phyloP scores from a whole-genome alignment of 2,888 invertebrate genomes.

The Pollenia amentaria region DNA sequence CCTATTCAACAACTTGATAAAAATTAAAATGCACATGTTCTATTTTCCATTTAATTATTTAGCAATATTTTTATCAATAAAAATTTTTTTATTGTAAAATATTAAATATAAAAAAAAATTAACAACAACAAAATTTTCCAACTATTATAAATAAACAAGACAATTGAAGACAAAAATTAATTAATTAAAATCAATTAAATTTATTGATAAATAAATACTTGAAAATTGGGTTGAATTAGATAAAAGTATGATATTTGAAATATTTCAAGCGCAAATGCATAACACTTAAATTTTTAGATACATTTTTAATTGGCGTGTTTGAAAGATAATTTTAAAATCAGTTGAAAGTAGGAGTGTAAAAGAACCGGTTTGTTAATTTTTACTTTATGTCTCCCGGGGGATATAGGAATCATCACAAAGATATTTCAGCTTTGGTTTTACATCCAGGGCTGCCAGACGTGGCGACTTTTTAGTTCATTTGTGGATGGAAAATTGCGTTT shows the following conservation, averaged over 20 bases:
- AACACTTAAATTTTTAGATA: not conserved
- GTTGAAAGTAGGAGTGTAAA: too few species aligned
- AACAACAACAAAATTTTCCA: not conserved
- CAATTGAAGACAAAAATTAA: not conserved
- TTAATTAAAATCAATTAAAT: not conserved
- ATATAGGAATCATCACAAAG: too few species aligned
- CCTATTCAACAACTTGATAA: too few species aligned
- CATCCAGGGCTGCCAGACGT: too few species aligned
- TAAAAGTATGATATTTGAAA: not conserved
- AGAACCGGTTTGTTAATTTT: too few species aligned
- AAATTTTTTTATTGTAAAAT: not conserved
- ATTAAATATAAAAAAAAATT: not conserved
- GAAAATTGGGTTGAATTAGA: not conserved
- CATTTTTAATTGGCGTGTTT: not conserved
- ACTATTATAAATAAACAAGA: not conserved
- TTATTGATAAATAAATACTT: not conserved
- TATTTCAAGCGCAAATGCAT: not conserved
- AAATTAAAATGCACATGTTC: too few species aligned
- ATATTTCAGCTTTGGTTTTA: too few species aligned
- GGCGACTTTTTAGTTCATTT: too few species aligned
- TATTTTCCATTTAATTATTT: too few species aligned
- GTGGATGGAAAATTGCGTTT: too few species aligned
- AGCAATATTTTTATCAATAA: not conserved
- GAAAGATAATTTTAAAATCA: not conserved
- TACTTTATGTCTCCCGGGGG: too few species aligned